Percentiles rank a stretch among this genome's conserved stretches.
Evolutionary conservation across 2,797 vertebrate genomes (phyloP).

Genomic region (Bovichtus variegatus): DNA sequence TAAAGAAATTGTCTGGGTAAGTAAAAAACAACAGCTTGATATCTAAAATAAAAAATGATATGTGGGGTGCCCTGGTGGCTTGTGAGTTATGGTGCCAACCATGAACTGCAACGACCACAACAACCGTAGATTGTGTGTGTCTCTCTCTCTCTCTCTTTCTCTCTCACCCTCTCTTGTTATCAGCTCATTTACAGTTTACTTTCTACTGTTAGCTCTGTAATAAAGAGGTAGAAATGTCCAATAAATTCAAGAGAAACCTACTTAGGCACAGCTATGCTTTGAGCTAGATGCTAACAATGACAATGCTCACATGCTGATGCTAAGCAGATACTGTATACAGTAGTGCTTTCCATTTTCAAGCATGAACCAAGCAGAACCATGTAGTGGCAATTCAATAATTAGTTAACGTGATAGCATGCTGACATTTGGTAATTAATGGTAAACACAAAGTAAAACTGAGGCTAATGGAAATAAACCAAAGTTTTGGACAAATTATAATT

Average conservation of each 20-base stretch:
- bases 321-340: no score
- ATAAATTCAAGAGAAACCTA: neutral
- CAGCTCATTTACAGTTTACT: neutral
- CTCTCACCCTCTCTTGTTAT: neutral
- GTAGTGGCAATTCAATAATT: no score
- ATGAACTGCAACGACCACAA: neutral
- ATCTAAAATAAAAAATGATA: neutral
- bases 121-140: neutral
- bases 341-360: no score
- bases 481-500: neutral
- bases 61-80: neutral
- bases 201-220: neutral
- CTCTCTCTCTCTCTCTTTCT: no score
- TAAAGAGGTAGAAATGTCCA: neutral
- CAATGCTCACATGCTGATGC: neutral
- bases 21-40: slow-evolving; percentile 44
- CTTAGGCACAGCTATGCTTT: neutral
- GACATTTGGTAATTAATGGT: neutral
- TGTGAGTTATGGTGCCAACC: neutral
- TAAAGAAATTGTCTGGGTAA: slow-evolving; percentile 94
- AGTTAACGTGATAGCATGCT: neutral
- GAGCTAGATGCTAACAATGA: neutral
- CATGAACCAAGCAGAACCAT: no score
- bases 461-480: slow-evolving; percentile 4
- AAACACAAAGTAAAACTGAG: neutral